These are phyloP conservation scores for Eupithecia exiguata DNA, from an alignment of 2,888 invertebrate genomes.

Conservation along the genomic window DNA sequence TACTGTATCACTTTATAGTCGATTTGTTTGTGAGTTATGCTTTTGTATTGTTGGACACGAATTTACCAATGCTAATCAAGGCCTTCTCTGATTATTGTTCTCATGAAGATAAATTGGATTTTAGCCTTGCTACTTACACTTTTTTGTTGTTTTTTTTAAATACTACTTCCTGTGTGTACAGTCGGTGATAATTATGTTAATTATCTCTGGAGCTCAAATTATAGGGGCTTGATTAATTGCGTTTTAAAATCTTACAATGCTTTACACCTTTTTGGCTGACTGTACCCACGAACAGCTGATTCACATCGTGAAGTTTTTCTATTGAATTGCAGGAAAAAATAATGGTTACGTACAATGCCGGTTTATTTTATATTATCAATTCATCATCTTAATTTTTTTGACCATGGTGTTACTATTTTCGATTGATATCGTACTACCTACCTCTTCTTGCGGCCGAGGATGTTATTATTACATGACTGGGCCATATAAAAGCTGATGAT, in stretches of 20 bases:
- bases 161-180: conserved; percentile 57
- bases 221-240: conserved; percentile 2
- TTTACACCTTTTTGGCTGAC: not conserved
- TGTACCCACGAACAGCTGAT: not conserved
- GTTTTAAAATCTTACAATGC: not conserved
- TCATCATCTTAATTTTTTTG: conserved; percentile 3
- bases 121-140: conserved; percentile 48
- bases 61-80: conserved; percentile 46
- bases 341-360: not conserved
- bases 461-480: not conserved
- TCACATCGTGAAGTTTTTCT: not conserved
- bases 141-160: conserved; percentile 49
- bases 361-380: not conserved
- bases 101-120: conserved; percentile 52
- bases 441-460: not conserved
- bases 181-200: conserved; percentile 3
- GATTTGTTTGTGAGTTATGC: conserved; percentile 24
- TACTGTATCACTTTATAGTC: conserved; percentile 4
- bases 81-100: conserved; percentile 41
- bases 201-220: not conserved
- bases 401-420: not conserved
- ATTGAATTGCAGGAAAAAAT: not conserved
- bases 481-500: not conserved
- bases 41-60: conserved; percentile 36
- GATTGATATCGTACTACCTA: not conserved